phyloP scores from a whole-genome alignment of 92 coral and sea anemone genomes.

The Porites evermanni region DNA sequence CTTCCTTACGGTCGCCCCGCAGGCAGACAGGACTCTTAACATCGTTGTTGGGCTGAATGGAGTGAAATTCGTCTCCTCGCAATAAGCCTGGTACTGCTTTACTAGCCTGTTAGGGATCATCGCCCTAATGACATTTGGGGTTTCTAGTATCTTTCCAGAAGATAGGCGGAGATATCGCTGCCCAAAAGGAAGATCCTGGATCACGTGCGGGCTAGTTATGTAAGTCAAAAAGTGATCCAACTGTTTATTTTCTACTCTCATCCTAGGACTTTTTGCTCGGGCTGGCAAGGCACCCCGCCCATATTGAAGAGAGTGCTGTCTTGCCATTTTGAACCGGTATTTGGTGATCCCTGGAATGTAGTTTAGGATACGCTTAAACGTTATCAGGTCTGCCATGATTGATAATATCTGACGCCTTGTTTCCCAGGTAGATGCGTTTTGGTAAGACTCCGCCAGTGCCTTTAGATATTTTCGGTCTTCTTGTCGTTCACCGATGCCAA shows the following conservation, averaged over 20 bases:
- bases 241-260: conserved; percentile 32
- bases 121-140: not conserved
- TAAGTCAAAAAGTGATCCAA: conserved; percentile 20
- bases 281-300: conserved; percentile 22
- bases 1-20: conserved; percentile 45
- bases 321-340: conserved; percentile 30
- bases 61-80: conserved; percentile 28
- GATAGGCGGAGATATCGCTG: too few species aligned
- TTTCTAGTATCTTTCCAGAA: too few species aligned
- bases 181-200: too few species aligned
- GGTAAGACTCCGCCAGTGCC: conserved; percentile 50
- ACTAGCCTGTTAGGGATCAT: conserved; percentile 11
- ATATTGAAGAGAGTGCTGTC: conserved; percentile 14
- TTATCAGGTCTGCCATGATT: conserved; percentile 7
- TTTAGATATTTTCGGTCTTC: conserved; percentile 52
- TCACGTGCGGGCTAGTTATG: not conserved
- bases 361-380: conserved; percentile 11
- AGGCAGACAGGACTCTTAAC: conserved; percentile 41
- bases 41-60: conserved; percentile 46
- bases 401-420: conserved; percentile 23
- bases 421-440: conserved; percentile 38
- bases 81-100: conserved; percentile 19
- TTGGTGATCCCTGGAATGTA: conserved; percentile 33
- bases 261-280: conserved; percentile 21
- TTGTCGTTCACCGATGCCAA: conserved; percentile 31